A percentile compares a stretch with the other conserved stretches of the same genome.
Evolutionary conservation across 2,113 vertebrate genomes (phyloP).

Genomic region (Sterna hirundo): DNA sequence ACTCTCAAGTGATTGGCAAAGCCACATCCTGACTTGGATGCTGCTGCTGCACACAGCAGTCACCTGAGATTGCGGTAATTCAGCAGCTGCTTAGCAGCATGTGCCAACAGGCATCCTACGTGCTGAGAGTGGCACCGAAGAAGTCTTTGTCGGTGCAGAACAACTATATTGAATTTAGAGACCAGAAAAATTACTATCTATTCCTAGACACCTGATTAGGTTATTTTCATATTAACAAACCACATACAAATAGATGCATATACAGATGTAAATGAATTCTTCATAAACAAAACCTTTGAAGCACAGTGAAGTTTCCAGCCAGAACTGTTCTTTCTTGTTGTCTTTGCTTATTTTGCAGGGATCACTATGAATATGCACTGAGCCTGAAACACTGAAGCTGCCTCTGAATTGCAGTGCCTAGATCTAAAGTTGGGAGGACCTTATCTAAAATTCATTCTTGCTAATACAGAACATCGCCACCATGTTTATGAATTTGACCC

Average conservation of each 20-base stretch:
- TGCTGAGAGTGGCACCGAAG: neutral
- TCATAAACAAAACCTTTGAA: neutral
- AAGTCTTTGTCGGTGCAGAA: neutral
- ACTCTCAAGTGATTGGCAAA: neutral
- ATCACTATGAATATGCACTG: neutral
- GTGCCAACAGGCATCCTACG: neutral
- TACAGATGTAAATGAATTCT: neutral
- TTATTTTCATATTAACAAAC: neutral
- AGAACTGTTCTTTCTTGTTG: neutral
- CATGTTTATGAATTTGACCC: neutral
- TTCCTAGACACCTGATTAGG: neutral
- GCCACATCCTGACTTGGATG: neutral
- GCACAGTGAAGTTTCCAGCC: neutral
- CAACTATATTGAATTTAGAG: neutral
- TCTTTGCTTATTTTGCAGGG: neutral
- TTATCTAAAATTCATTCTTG: neutral
- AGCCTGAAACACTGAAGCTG: neutral
- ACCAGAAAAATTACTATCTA: neutral
- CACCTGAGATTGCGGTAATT: conserved; percentile 3
- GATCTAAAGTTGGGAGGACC: neutral
- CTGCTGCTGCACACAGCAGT: neutral
- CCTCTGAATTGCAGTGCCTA: neutral
- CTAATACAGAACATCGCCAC: neutral
- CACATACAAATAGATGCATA: neutral
- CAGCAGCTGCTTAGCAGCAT: neutral